Percentiles rank a stretch among this genome's conserved stretches.
Conservation (phyloP, 2,113 vertebrate genomes). For the Ailuropoda melanoleuca region DNA sequence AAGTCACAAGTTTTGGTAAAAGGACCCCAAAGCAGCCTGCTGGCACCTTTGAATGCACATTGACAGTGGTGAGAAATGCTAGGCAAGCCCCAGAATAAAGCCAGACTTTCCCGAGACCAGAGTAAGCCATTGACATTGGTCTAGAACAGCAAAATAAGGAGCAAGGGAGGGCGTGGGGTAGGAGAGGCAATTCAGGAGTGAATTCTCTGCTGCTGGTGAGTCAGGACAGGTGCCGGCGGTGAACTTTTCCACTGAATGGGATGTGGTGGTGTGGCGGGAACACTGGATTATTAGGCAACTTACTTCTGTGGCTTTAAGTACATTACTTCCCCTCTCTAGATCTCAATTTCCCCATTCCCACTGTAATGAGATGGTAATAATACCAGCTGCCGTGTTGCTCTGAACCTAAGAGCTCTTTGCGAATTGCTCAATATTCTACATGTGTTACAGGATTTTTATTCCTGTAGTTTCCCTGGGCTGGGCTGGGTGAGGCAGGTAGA, state of each 20-base stretch:
- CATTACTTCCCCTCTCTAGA: not conserved
- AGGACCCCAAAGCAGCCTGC: not conserved
- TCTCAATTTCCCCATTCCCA: not conserved
- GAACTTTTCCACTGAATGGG: not conserved
- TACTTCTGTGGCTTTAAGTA: not conserved
- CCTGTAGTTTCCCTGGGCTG: not conserved
- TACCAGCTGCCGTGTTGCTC: not conserved
- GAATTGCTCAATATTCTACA: not conserved
- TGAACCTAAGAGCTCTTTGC: not conserved
- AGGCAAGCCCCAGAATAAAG: not conserved
- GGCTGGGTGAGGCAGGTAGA: not conserved
- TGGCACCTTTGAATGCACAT: not conserved
- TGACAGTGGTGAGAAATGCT: not conserved
- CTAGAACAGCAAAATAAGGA: not conserved
- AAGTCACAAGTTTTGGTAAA: not conserved
- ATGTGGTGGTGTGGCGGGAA: not conserved
- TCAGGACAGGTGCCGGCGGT: not conserved
- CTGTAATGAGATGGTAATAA: not conserved
- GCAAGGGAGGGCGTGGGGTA: not conserved
- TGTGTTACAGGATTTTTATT: not conserved
- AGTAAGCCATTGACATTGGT: not conserved
- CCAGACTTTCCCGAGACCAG: not conserved
- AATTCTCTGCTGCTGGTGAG: not conserved
- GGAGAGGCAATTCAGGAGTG: not conserved
- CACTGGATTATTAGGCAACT: not conserved